phyloP scores from a whole-genome alignment of 2,113 vertebrate genomes.

The Archilochus colubris region DNA sequence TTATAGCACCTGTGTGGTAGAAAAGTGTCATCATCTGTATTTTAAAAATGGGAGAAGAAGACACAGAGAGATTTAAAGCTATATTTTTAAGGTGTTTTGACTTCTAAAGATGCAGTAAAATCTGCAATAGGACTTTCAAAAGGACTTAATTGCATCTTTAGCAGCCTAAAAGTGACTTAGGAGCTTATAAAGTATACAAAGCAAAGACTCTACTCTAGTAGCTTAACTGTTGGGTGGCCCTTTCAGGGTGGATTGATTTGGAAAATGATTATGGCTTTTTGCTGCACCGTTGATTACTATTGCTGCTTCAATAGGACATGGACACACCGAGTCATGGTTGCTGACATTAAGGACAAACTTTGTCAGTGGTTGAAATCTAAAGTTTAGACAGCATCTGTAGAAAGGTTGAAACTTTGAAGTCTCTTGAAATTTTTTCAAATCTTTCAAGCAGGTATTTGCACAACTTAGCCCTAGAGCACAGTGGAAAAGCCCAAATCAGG shows the following conservation, averaged over 20 bases:
- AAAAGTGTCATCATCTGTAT: constrained; percentile 56
- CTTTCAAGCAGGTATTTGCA: not conserved
- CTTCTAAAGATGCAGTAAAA: constrained; percentile 60
- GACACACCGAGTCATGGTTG: not conserved
- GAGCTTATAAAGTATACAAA: not conserved
- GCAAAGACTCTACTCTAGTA: not conserved
- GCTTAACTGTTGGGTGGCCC: not conserved
- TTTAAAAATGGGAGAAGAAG: constrained; percentile 52
- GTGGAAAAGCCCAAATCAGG: not conserved
- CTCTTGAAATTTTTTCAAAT: not conserved
- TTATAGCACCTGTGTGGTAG: constrained; percentile 11
- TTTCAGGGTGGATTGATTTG: not conserved
- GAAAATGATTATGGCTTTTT: not conserved
- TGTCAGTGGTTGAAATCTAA: not conserved
- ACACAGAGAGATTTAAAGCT: constrained; percentile 48
- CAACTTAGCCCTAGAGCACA: not conserved
- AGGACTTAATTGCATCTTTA: constrained; percentile 52
- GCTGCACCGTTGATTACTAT: not conserved
- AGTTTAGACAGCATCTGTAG: not conserved
- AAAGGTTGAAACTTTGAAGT: not conserved
- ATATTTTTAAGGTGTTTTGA: constrained; percentile 61
- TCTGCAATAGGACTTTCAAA: constrained; percentile 56
- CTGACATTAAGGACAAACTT: not conserved
- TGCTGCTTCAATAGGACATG: not conserved
- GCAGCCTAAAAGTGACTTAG: not conserved